phyloP scores from a whole-genome alignment of 2,888 invertebrate species.

The Dynastes grantii region DNA sequence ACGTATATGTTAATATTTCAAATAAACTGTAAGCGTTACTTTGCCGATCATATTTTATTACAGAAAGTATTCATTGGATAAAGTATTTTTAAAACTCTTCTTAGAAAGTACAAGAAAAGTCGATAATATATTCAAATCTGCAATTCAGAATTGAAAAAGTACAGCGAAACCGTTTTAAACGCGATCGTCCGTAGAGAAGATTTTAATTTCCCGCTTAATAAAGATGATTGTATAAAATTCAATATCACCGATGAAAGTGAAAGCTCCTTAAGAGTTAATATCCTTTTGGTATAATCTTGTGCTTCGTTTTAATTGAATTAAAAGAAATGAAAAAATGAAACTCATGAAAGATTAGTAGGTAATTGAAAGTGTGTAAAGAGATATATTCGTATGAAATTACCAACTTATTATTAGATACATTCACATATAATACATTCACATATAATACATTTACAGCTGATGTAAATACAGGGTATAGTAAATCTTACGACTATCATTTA shows the following conservation, averaged over 20 bases:
- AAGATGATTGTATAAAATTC: not conserved
- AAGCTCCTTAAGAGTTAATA: not conserved
- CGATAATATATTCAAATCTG: slow-evolving; percentile 18
- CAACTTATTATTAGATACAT: no score
- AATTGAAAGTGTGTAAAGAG: no score
- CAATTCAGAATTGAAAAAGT: not conserved
- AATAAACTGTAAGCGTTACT: no score
- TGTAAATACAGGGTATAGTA: no score
- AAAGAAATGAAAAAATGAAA: no score
- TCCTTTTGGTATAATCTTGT: not conserved
- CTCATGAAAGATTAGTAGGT: no score
- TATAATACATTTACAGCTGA: no score
- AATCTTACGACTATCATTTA: no score
- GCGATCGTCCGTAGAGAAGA: not conserved
- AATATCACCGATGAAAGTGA: not conserved
- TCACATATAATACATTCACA: no score
- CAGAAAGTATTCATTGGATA: not conserved
- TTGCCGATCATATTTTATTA: no score
- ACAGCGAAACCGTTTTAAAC: slow-evolving; percentile 23
- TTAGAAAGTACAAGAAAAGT: not conserved
- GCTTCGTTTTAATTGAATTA: not conserved
- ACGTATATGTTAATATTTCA: no score
- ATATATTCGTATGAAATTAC: no score
- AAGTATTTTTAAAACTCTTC: not conserved
- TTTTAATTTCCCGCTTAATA: not conserved